These are phyloP conservation scores for Acropternis orthonyx DNA, from an alignment of 2,797 vertebrate genomes.

Conservation along the genomic window DNA sequence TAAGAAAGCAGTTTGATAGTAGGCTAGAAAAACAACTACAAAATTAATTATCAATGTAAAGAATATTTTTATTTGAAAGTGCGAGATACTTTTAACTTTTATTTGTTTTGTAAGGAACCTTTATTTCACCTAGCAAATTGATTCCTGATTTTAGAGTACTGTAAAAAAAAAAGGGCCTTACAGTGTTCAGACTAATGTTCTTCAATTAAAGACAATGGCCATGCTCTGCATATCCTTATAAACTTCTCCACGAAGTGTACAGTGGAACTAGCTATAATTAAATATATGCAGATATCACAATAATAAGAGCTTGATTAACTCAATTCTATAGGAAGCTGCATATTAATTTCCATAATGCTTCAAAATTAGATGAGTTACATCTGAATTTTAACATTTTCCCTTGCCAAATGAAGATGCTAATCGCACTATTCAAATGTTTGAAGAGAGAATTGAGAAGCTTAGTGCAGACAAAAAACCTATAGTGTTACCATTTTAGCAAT, in stretches of 20 bases:
- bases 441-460: slow-evolving; percentile 32
- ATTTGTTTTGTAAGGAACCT: not conserved
- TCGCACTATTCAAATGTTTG: slow-evolving; percentile 49
- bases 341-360: slow-evolving; percentile 45
- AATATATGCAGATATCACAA: slow-evolving; percentile 28
- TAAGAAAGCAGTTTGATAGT: not conserved
- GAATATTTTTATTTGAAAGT: not conserved
- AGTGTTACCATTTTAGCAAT: slow-evolving; percentile 43
- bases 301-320: slow-evolving; percentile 60
- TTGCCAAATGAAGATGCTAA: slow-evolving; percentile 60
- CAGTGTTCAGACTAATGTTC: not conserved
- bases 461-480: slow-evolving; percentile 15
- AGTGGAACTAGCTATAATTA: not conserved
- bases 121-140: not conserved
- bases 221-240: not conserved
- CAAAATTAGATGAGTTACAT: slow-evolving; percentile 46
- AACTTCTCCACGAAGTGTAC: not conserved
- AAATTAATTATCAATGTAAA: not conserved
- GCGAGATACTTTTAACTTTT: not conserved
- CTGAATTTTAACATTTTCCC: slow-evolving; percentile 48
- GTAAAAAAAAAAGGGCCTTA: not conserved
- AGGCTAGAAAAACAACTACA: not conserved
- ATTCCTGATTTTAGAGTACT: not conserved
- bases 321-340: slow-evolving; percentile 40
- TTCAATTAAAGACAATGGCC: not conserved